Evolutionary conservation across 2,797 vertebrate species (phyloP).

Genomic region (Hephaestus fuliginosus): DNA sequence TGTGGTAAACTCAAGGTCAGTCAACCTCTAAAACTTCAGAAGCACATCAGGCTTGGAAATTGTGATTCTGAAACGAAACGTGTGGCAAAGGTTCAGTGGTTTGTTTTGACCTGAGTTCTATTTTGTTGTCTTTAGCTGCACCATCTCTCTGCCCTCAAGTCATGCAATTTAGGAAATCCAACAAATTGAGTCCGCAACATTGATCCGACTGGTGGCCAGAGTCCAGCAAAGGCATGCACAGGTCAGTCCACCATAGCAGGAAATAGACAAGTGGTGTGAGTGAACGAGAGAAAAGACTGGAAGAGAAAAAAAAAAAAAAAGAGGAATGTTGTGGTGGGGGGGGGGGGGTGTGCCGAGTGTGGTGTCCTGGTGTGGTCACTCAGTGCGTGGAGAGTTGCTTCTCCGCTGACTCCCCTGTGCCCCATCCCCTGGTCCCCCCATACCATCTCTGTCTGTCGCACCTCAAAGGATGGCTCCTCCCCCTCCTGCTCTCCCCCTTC

Average conservation of each 20-base stretch:
- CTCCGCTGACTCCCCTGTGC: conserved; percentile 81
- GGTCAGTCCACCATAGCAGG: conserved; percentile 82
- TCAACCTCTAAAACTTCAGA: conserved; percentile 1
- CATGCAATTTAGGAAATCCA: conserved; percentile 71
- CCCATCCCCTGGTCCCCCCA: conserved; percentile 87
- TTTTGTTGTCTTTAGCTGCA: conserved; percentile 75
- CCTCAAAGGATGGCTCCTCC: conserved; percentile 92
- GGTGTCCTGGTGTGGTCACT: conserved; percentile 80
- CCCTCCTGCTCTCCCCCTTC: conserved; percentile 88
- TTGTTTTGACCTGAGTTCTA: conserved; percentile 38
- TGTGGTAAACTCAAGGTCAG: not conserved
- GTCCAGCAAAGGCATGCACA: conserved; percentile 86
- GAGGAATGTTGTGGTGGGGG: conserved; percentile 57
- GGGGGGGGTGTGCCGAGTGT: conserved; percentile 77
- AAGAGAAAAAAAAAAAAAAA: conserved; percentile 51
- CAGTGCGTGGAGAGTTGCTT: conserved; percentile 76
- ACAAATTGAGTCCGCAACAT: conserved; percentile 54
- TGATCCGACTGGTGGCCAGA: conserved; percentile 59
- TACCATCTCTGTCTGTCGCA: conserved; percentile 90
- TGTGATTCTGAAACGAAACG: conserved; percentile 43
- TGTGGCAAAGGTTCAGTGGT: conserved; percentile 29
- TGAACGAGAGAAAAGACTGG: conserved; percentile 56
- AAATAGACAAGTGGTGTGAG: conserved; percentile 70
- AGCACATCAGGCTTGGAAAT: conserved; percentile 55
- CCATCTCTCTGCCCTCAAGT: conserved; percentile 82